phyloP scores from a whole-genome alignment of 2,797 vertebrate genomes.

The Dipus sagitta region DNA sequence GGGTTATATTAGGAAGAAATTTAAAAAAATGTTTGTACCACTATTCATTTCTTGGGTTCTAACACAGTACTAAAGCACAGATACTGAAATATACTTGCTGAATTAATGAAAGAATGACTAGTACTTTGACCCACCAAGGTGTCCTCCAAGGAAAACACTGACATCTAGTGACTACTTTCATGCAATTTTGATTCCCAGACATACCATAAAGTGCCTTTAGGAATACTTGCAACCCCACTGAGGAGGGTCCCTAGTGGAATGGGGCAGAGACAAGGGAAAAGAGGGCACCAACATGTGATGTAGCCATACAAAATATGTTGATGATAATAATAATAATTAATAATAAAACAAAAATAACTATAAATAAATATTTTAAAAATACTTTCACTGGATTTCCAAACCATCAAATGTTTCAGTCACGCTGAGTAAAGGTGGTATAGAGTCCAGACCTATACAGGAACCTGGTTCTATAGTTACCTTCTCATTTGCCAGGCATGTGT shows the following conservation, averaged over 20 bases:
- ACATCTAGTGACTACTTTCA: slow-evolving; percentile 84
- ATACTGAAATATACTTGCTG: not conserved
- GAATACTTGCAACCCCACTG: too few species aligned
- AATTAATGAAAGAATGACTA: not conserved
- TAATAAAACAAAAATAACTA: too few species aligned
- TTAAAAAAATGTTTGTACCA: not conserved
- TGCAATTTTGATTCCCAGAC: not conserved
- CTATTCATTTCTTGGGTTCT: not conserved
- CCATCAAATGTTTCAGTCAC: not conserved
- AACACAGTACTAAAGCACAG: not conserved
- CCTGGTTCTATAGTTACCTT: not conserved
- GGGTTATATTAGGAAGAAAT: not conserved
- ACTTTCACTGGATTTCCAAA: not conserved
- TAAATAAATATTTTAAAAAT: not conserved
- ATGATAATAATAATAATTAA: too few species aligned
- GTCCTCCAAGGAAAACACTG: slow-evolving; percentile 83
- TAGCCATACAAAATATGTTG: too few species aligned
- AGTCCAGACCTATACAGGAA: not conserved
- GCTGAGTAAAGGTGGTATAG: not conserved
- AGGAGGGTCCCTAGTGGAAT: too few species aligned
- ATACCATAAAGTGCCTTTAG: not conserved
- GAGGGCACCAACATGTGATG: too few species aligned
- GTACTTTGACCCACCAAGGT: not conserved
- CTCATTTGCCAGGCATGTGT: too few species aligned
- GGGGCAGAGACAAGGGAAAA: too few species aligned